Base-by-base conservation (phyloP, 2,888 invertebrate genomes). In the Orthosia gothica region DNA sequence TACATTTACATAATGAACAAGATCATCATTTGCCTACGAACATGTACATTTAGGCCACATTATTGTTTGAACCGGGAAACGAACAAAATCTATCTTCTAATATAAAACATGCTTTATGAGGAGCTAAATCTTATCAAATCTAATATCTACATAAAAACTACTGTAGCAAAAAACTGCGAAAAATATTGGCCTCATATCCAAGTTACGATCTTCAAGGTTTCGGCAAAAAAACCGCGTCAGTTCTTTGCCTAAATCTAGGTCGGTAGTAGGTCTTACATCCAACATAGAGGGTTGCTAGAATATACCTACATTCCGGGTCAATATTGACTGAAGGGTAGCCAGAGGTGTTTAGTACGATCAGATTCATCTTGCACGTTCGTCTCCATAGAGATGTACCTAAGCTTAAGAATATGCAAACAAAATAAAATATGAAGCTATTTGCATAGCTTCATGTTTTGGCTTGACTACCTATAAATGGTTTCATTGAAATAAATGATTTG, bases 141-240 rank as follows among this genome's bases (percentile, higher is more conserved):
- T 49, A 45, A 72, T 47, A 54, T 62, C 54, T 59, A 50, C n/a
- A 58, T 63, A 63, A 74, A 67, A 82, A 52, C n/a, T 54, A 23
- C 15, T 55, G 67, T 20, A 18, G n/a, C 16, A 26, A 63, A 64
- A 58, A 58, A 18, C 40, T 45, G 45, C 47, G 45, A 15, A 75
- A 58, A 79, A 64, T 55, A 54, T 71, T 57, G 57, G 12, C 15
- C 50, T 70, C n/a, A 79, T 71, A 76, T 72, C 47, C 3, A 63
- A 81, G 76, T 65, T 61, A 76, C 57, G 54, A 50, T 65, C 69
- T 16, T n/a, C 47, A 50, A 69, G 23, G 26, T 45, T 76, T 18
- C 32, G 23, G 23, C 7, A 66, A 64, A 69, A 79, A 76, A 63
- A 5, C n/a, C n/a, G 20, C n/a, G 54, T 23, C 40, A 26, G 11